A percentile compares a stretch with the other conserved stretches of the same genome.
Conservation (phyloP, 2,113 vertebrate genomes). For the Atrichornis clamosus region DNA sequence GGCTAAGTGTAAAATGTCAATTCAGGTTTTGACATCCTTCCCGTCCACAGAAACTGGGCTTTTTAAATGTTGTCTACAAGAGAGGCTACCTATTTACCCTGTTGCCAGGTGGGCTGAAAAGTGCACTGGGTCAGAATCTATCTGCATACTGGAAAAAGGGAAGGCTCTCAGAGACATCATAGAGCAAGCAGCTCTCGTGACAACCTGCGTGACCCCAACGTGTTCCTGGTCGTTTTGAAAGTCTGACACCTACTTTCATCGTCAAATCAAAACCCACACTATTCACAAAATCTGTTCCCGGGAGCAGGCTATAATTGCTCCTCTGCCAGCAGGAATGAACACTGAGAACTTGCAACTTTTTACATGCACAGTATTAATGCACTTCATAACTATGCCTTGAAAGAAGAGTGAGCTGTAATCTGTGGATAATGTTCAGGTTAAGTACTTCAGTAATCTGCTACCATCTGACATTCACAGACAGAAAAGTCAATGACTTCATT, state of each 20-base stretch:
- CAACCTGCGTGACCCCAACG: neutral
- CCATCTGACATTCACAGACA: slow-evolving; percentile 6
- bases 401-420: neutral
- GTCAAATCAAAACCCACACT: neutral
- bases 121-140: neutral
- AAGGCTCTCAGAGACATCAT: neutral
- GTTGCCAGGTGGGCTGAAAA: neutral
- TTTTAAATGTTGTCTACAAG: neutral
- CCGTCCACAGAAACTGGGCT: neutral
- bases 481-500: neutral
- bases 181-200: neutral
- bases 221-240: neutral
- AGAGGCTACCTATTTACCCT: neutral
- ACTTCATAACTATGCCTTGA: neutral
- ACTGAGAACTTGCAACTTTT: neutral
- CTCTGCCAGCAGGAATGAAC: neutral
- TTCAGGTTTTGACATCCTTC: neutral
- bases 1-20: neutral
- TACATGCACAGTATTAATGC: neutral
- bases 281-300: neutral
- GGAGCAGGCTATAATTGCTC: neutral
- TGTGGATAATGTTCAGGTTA: neutral
- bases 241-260: neutral
- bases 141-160: neutral
- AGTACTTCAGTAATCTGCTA: neutral